Conservation (phyloP, 2,113 vertebrate species). For the Myrmecophaga tridactyla region DNA sequence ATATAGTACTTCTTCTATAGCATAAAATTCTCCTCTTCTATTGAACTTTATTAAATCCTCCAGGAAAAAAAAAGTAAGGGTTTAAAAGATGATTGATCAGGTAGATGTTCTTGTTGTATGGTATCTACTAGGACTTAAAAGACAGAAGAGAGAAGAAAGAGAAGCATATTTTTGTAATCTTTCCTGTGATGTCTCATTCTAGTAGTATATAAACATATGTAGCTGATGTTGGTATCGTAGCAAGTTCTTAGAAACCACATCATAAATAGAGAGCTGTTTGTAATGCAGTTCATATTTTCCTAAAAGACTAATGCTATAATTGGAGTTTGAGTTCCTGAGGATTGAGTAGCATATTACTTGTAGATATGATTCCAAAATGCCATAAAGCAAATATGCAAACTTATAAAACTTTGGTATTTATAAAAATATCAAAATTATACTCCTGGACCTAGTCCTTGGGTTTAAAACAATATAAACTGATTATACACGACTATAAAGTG, state of each 20-base stretch:
- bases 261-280: neutral
- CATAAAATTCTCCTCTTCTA: neutral
- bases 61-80: neutral
- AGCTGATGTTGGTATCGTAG: neutral
- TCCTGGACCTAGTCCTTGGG: neutral
- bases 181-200: neutral
- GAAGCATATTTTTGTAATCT: neutral
- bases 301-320: neutral
- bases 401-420: slow-evolving; percentile 11
- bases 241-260: neutral
- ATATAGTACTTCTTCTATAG: neutral
- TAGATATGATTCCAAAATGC: slow-evolving; percentile 25
- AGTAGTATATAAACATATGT: neutral
- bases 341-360: neutral
- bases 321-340: neutral
- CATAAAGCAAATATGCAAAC: slow-evolving; percentile 21
- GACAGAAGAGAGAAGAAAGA: neutral
- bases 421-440: neutral
- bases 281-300: neutral
- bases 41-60: slow-evolving; percentile 15
- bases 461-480: slow-evolving; percentile 5
- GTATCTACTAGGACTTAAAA: neutral
- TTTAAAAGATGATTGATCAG: slow-evolving; percentile 6
- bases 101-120: neutral
- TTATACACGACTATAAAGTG: neutral